Evolutionary conservation across 2,113 vertebrate species (phyloP).

Genomic region (Micromys minutus): DNA sequence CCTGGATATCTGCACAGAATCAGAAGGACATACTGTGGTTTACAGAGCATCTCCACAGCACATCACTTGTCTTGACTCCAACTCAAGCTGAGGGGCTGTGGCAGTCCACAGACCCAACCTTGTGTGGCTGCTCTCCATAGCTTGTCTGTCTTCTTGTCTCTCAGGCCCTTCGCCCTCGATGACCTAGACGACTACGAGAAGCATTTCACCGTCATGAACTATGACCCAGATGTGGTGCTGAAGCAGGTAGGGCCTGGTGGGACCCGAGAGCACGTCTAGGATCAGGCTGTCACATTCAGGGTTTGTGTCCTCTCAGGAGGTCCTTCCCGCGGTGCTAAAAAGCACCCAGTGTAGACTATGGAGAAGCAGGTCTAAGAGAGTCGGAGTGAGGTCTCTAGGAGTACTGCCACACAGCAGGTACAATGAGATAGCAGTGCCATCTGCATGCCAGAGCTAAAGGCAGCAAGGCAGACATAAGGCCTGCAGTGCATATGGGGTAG

Average conservation of each 20-base stretch:
- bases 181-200: conserved; percentile 97
- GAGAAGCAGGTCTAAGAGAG: accelerated
- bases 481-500: neutral
- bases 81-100: accelerated
- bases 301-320: accelerated
- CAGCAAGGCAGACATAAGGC: neutral
- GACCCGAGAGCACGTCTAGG: accelerated
- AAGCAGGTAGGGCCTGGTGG: conserved; percentile 89
- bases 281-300: neutral
- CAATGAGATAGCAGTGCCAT: neutral
- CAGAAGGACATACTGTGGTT: accelerated
- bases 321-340: accelerated
- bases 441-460: neutral
- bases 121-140: accelerated
- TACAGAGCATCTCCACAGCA: accelerated
- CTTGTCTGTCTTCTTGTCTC: neutral
- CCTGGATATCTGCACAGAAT: accelerated
- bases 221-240: conserved; percentile 87
- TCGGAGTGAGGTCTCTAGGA: neutral
- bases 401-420: neutral
- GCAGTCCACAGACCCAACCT: accelerated
- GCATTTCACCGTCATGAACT: conserved; percentile 99
- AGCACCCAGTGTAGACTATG: accelerated
- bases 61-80: neutral
- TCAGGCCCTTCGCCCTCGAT: conserved; percentile 91